These are phyloP conservation scores for Babyrousa celebensis DNA, from an alignment of 2,797 vertebrate genomes.

Conservation along the genomic window DNA sequence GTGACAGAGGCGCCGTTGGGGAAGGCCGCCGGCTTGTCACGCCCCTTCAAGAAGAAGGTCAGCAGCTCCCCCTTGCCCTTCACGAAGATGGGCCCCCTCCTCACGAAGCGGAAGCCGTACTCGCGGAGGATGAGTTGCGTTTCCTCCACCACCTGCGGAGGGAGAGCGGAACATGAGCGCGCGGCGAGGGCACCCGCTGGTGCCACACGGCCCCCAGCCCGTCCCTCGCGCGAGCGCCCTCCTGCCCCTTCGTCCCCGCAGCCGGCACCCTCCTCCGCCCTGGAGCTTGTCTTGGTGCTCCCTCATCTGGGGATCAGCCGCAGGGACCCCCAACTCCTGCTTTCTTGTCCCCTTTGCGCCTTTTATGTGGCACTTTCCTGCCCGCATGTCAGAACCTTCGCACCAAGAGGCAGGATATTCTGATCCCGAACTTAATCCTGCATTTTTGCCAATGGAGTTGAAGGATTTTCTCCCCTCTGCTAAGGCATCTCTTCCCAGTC, in stretches of 20 bases:
- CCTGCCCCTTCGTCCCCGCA: no score
- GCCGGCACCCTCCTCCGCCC: no score
- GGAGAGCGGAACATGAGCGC: background rate
- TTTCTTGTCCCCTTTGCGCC: background rate
- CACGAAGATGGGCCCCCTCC: conserved; percentile 96
- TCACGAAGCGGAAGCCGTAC: conserved; percentile 96
- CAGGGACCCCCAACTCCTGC: background rate
- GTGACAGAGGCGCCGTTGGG: conserved; percentile 91
- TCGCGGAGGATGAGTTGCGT: conserved; percentile 96
- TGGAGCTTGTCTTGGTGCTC: background rate
- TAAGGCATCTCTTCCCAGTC: background rate
- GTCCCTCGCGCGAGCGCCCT: no score
- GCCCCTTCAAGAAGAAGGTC: conserved; percentile 97
- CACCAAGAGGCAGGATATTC: no score
- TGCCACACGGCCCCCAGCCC: background rate
- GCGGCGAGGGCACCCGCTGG: no score
- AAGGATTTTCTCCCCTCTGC: background rate
- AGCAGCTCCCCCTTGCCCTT: conserved; percentile 98
- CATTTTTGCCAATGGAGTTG: background rate
- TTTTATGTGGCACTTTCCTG: background rate
- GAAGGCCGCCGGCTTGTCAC: conserved; percentile 93
- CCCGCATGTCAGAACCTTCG: background rate
- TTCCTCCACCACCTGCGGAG: conserved; percentile 96
- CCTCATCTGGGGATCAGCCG: background rate
- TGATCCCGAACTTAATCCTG: background rate